Base-by-base conservation (phyloP, 2,113 vertebrate species). In the Cyprinus carpio region DNA sequence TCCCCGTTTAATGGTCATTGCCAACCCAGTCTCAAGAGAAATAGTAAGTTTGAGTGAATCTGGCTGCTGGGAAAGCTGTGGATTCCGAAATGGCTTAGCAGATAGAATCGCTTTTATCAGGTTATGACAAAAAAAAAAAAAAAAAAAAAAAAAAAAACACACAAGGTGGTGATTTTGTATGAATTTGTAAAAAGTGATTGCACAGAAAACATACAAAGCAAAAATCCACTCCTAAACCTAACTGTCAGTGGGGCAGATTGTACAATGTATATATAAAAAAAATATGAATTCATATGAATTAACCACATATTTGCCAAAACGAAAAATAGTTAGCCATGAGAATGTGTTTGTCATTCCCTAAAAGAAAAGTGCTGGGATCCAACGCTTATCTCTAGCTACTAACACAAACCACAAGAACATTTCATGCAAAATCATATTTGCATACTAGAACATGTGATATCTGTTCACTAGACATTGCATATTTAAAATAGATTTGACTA, bases 1-100 rank as follows among this genome's bases (percentile, higher is more conserved):
- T 11, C 51, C 51, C 51, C 20, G 16, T 20, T 54, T 56, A 56
- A 56, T 3, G 6, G 65, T 69, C 16, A 29, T 18, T 13, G 15
- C 65, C 29, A 13, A 34, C 65, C 65, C 65, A 69, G 2, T 23
- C 4, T 71, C 8, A 23, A 11, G 40, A 25, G 12, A 16, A 75
- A 25, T 2, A 23, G 54, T 56, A 56, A 7, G 49, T 77, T 81
- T 62, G 58, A 67, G 82, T 77, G 75, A 20, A 79, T 78, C 37
- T 75, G 43, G 40, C 64, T 85, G 37, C 60, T 85, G 82, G 82
- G 82, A 89, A 87, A 85, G 43, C 37, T 64, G 72, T 56, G 77
- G 76, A 60, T 75, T 88, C 77, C 20, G 25, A 72, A 82, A 84
- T 54, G 27, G 43, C 10, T 65, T 18, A 67, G 34, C 46, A 80